Percentiles rank a stretch among this genome's conserved stretches.
These are phyloP conservation scores for Sarcophaga variegata DNA, from an alignment of 2,888 invertebrate species.

Conservation along the genomic window DNA sequence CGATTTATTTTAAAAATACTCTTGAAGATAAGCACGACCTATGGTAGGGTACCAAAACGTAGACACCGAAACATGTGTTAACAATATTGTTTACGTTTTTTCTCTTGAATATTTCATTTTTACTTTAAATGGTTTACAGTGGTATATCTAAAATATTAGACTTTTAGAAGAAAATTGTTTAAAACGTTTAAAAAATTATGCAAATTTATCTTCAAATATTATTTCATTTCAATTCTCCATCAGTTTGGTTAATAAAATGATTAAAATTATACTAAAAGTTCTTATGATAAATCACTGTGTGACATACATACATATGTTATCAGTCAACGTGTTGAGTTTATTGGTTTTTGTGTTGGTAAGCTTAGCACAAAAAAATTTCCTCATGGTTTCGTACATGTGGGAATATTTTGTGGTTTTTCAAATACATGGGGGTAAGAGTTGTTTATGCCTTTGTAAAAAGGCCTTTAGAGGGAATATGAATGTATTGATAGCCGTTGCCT, in stretches of 20 bases:
- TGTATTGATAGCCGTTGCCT: neutral
- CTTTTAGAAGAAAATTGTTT: no score
- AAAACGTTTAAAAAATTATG: no score
- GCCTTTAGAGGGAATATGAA: neutral
- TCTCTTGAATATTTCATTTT: neutral
- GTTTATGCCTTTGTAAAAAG: neutral
- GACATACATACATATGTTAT: conserved; percentile 25
- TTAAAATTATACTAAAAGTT: no score
- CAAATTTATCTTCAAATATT: neutral
- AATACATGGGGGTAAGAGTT: neutral
- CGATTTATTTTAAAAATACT: no score
- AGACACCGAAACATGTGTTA: conserved; percentile 60
- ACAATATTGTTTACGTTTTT: conserved; percentile 1
- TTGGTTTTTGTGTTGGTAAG: neutral
- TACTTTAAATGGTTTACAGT: neutral
- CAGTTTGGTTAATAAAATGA: neutral
- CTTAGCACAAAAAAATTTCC: conserved; percentile 1
- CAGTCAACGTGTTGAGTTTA: conserved; percentile 45
- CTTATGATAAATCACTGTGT: conserved; percentile 24
- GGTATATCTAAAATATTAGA: no score
- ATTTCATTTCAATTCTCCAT: neutral
- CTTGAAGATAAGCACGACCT: no score
- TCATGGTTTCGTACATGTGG: neutral
- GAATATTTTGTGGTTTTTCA: conserved; percentile 13
- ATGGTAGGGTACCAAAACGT: neutral